A percentile compares a stretch with the other conserved stretches of the same genome.
These are phyloP conservation scores for Latrodectus hesperus DNA, from an alignment of 2,888 invertebrate species.

Conservation along the genomic window DNA sequence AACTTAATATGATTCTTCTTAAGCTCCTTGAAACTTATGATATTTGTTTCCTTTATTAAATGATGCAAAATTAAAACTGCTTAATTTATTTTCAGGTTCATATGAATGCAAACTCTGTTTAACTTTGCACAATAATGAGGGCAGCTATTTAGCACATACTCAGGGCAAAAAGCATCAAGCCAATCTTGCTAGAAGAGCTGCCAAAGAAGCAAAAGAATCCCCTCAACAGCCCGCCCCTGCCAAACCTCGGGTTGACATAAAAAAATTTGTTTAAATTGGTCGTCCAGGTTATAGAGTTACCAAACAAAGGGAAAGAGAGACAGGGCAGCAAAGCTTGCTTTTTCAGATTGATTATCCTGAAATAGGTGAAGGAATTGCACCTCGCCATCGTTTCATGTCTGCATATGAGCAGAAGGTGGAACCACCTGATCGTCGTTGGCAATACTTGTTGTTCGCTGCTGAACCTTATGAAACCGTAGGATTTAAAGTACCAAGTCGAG, in stretches of 20 bases:
- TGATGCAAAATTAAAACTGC: too few species aligned
- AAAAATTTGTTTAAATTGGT: constrained; percentile 99
- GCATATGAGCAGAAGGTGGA: constrained; percentile 99
- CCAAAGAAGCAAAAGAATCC: constrained; percentile 98
- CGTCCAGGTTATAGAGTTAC: constrained; percentile 99
- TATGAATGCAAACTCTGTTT: constrained; percentile 99
- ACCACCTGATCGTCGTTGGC: constrained; percentile 99
- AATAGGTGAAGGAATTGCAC: constrained; percentile 77
- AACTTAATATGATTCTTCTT: too few species aligned
- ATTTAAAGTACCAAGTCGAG: constrained; percentile 99
- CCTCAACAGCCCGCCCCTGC: constrained; percentile 93
- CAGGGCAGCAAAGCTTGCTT: constrained; percentile 95
- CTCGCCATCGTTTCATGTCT: constrained; percentile 98
- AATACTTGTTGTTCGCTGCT: constrained; percentile 97
- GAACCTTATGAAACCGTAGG: constrained; percentile 99
- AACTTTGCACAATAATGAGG: constrained; percentile 99
- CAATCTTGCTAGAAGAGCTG: constrained; percentile 96
- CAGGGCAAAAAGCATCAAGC: constrained; percentile 99
- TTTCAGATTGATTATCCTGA: constrained; percentile 96
- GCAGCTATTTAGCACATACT: constrained; percentile 98
- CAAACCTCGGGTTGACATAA: constrained; percentile 96
- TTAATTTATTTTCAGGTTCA: constrained; percentile 79
- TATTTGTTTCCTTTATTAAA: too few species aligned
- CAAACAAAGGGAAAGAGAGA: constrained; percentile 96
- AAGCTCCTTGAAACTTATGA: too few species aligned